These are phyloP conservation scores for Mobula hypostoma DNA, from an alignment of 2,113 vertebrate genomes.

Conservation along the genomic window DNA sequence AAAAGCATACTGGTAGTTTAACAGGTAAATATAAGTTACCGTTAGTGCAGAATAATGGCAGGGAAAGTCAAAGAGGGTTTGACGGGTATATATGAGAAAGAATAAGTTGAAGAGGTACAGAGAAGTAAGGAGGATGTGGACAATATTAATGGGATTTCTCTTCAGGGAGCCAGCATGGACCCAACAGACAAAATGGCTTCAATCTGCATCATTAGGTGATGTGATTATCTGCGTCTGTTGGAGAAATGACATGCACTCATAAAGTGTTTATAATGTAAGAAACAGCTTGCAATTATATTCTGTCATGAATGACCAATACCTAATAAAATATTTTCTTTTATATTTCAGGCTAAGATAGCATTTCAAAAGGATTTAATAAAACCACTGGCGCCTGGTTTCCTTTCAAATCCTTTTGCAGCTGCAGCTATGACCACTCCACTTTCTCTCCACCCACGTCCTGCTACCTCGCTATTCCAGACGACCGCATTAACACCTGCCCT, in stretches of 20 bases:
- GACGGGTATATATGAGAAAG: no score
- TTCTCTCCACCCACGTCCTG: constrained; percentile 72
- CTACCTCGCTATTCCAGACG: constrained; percentile 72
- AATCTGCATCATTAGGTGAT: not conserved
- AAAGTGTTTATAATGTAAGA: not conserved
- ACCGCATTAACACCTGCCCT: constrained; percentile 69
- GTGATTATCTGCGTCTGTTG: not conserved
- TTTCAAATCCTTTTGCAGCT: constrained; percentile 66
- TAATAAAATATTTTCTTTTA: constrained; percentile 7
- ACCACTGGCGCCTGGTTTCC: constrained; percentile 75
- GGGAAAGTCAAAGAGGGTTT: no score
- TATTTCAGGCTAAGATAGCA: constrained; percentile 70
- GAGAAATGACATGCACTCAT: not conserved
- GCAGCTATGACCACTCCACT: constrained; percentile 64
- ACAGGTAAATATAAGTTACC: no score
- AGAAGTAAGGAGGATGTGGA: no score
- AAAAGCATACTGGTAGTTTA: no score
- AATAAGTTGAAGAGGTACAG: no score
- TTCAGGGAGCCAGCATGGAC: no score
- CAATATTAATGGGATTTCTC: no score
- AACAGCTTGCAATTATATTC: not conserved
- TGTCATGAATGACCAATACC: not conserved
- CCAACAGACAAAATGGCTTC: no score
- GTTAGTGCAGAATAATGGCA: no score
- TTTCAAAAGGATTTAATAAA: constrained; percentile 83